Conservation (phyloP, 2,113 vertebrate species). For the Sciurus niger region DNA sequence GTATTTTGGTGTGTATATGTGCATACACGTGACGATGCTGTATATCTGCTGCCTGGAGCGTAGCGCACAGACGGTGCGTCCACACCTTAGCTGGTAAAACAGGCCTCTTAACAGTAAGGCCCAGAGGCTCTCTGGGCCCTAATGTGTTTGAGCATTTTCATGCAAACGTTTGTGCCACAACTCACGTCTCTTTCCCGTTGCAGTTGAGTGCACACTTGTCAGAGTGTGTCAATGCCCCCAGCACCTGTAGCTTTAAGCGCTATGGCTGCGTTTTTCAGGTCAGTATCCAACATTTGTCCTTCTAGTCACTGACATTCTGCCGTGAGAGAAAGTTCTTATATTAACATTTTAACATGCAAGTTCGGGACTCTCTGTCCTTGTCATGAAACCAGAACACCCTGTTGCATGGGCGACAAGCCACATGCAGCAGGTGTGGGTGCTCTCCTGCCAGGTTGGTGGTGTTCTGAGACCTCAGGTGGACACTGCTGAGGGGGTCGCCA, state of each 20-base stretch:
- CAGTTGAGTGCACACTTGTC: constrained; percentile 94
- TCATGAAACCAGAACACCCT: constrained; percentile 75
- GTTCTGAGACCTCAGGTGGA: constrained; percentile 57
- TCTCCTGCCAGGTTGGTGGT: constrained; percentile 55
- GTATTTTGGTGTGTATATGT: constrained; percentile 87
- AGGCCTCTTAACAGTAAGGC: constrained; percentile 59
- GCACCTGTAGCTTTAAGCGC: constrained; percentile 96
- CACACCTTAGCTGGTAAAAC: constrained; percentile 78
- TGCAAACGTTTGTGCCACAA: constrained; percentile 90
- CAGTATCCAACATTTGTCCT: constrained; percentile 91
- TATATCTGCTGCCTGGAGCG: constrained; percentile 80
- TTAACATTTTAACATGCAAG: constrained; percentile 77
- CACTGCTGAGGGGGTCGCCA: constrained; percentile 52
- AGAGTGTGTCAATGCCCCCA: constrained; percentile 98
- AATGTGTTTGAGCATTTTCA: constrained; percentile 88
- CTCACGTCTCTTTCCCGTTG: constrained; percentile 91
- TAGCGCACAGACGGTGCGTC: constrained; percentile 78
- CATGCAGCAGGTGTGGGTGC: constrained; percentile 68
- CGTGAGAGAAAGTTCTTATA: constrained; percentile 83
- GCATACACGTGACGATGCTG: constrained; percentile 83
- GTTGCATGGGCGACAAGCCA: constrained; percentile 69
- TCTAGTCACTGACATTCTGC: constrained; percentile 88
- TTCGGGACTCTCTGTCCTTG: constrained; percentile 81
- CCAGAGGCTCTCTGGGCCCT: constrained; percentile 85
- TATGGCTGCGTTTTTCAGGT: constrained; percentile 98